Conservation (phyloP, 2,797 vertebrate species). For the Telmatherina bonti region DNA sequence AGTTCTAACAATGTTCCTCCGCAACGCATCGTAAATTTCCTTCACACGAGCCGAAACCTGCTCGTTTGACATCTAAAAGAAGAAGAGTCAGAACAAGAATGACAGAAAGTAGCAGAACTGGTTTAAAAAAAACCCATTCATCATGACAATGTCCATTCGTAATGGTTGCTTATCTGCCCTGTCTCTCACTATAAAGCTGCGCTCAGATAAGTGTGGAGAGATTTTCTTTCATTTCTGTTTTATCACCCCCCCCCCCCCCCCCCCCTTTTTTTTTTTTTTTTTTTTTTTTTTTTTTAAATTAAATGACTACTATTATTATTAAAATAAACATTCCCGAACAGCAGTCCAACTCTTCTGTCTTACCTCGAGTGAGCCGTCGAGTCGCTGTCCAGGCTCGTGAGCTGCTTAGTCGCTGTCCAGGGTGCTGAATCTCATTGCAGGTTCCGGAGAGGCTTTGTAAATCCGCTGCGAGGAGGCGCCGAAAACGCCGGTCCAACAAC, state of each 20-base stretch:
- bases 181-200: conserved; percentile 10
- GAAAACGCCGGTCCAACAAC: conserved; percentile 60
- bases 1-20: not conserved
- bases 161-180: not conserved
- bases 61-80: not conserved
- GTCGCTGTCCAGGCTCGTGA: conserved; percentile 61
- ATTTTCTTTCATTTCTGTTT: not conserved
- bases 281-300: too few species aligned
- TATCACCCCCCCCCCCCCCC: not conserved
- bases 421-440: conserved; percentile 63
- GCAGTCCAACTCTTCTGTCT: conserved; percentile 44
- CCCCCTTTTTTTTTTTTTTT: too few species aligned
- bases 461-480: conserved; percentile 72
- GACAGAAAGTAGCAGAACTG: conserved; percentile 38
- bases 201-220: conserved; percentile 22
- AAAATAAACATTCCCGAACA: conserved; percentile 8
- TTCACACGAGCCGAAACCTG: not conserved
- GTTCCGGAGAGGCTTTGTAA: conserved; percentile 67
- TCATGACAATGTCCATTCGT: not conserved
- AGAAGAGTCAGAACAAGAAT: conserved; percentile 32
- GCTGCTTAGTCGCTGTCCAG: conserved; percentile 52
- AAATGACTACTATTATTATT: too few species aligned
- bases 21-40: not conserved
- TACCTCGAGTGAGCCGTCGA: conserved; percentile 49
- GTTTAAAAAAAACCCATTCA: not conserved